phyloP scores from a whole-genome alignment of 92 coral and sea anemone genomes.

The Chrysogorgia sp. region DNA sequence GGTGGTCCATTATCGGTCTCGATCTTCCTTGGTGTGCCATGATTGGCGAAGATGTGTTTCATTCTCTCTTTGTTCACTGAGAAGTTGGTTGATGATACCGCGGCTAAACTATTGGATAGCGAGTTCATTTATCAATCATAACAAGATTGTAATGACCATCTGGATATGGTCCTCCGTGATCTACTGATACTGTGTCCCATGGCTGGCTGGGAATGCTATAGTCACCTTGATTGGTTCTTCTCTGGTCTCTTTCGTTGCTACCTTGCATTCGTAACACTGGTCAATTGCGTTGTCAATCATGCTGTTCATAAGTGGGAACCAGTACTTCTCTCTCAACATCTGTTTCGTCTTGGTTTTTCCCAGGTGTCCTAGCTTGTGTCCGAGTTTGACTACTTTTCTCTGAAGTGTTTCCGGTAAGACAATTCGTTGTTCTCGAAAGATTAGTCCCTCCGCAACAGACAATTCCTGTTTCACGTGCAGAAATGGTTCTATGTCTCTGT shows the following conservation, averaged over 20 bases:
- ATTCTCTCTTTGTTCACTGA: constrained; percentile 49
- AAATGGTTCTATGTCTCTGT: constrained; percentile 45
- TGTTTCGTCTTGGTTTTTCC: constrained; percentile 65
- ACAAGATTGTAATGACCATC: constrained; percentile 66
- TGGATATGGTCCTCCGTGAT: constrained; percentile 64
- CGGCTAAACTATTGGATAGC: constrained; percentile 64
- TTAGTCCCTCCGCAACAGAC: constrained; percentile 47
- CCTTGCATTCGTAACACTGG: constrained; percentile 61
- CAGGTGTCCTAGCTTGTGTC: constrained; percentile 57
- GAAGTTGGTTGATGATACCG: constrained; percentile 51
- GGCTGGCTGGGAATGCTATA: constrained; percentile 46
- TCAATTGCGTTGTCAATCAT: constrained; percentile 52
- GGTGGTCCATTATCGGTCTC: constrained; percentile 68
- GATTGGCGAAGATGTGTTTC: constrained; percentile 56
- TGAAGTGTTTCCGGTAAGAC: constrained; percentile 53
- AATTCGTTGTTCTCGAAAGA: constrained; percentile 55
- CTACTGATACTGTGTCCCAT: constrained; percentile 56
- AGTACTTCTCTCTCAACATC: constrained; percentile 63
- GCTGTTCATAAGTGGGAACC: constrained; percentile 65
- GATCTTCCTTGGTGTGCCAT: constrained; percentile 62
- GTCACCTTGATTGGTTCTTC: constrained; percentile 46
- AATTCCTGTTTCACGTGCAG: constrained; percentile 34
- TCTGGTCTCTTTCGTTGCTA: constrained; percentile 49
- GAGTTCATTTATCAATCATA: constrained; percentile 61
- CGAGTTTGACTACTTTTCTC: constrained; percentile 57